Evolutionary conservation across 2,888 invertebrate species (phyloP).

Genomic region (Phorcus lineatus): DNA sequence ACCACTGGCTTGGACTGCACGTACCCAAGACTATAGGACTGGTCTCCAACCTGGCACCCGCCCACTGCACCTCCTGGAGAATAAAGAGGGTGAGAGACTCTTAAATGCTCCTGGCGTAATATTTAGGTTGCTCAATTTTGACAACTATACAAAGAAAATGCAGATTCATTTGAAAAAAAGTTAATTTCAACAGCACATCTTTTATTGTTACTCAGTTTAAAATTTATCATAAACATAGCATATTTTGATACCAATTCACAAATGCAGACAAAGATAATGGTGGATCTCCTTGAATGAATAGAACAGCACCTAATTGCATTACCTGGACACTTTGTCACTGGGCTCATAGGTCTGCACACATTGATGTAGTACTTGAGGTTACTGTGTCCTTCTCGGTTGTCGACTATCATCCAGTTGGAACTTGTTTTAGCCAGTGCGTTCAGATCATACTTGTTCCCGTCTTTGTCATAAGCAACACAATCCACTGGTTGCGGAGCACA

Average conservation of each 20-base stretch:
- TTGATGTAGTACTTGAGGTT: slow-evolving; percentile 70
- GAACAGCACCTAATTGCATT: slow-evolving; percentile 7
- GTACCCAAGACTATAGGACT: slow-evolving; percentile 63
- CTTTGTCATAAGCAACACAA: slow-evolving; percentile 57
- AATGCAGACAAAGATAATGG: not conserved
- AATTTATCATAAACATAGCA: no score
- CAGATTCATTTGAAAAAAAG: no score
- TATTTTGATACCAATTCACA: no score
- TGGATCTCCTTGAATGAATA: no score
- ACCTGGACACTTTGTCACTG: slow-evolving; percentile 63
- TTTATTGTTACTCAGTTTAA: no score
- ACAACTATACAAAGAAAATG: no score
- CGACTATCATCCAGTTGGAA: slow-evolving; percentile 64
- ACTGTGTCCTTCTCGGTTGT: slow-evolving; percentile 45
- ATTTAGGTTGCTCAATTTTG: no score
- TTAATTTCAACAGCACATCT: no score
- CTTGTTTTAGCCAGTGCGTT: slow-evolving; percentile 51
- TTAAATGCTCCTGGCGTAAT: no score
- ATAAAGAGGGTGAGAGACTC: not conserved
- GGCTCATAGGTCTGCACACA: slow-evolving; percentile 70
- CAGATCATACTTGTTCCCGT: slow-evolving; percentile 69
- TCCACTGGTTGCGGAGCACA: slow-evolving; percentile 62
- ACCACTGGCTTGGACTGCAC: slow-evolving; percentile 65
- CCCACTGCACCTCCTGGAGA: slow-evolving; percentile 65
- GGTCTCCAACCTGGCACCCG: slow-evolving; percentile 61